Evolutionary conservation across 1,140 invertebrate species (phyloP).

Genomic region (Drosophila biarmipes): DNA sequence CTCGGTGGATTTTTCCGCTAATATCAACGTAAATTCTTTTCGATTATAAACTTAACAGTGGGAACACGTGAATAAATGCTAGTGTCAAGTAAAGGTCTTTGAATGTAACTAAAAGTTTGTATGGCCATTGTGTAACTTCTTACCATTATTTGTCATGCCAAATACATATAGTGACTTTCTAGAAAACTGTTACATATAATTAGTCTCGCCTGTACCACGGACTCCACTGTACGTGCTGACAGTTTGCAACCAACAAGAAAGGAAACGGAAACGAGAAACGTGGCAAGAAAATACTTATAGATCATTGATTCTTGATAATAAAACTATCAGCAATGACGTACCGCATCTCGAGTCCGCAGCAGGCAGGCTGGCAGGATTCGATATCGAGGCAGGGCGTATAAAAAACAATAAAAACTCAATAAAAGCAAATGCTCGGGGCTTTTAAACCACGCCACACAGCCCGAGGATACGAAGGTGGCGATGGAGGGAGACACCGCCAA

Average conservation of each 20-base stretch:
- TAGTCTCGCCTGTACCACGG: slow-evolving; percentile 17
- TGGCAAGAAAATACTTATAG: slow-evolving; percentile 67
- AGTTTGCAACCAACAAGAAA: slow-evolving; percentile 33
- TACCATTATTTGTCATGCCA: background rate
- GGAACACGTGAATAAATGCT: too few species aligned
- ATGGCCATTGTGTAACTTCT: too few species aligned
- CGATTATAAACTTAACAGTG: background rate
- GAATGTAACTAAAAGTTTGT: too few species aligned
- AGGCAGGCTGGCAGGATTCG: slow-evolving; percentile 22
- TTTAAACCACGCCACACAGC: slow-evolving; percentile 64
- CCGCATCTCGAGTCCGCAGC: slow-evolving; percentile 34
- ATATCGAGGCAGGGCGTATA: slow-evolving; percentile 55
- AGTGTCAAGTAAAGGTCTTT: too few species aligned
- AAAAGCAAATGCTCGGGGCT: slow-evolving; percentile 77
- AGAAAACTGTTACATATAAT: background rate
- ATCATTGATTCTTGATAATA: slow-evolving; percentile 80
- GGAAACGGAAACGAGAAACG: slow-evolving; percentile 44
- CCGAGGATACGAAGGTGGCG: slow-evolving; percentile 47
- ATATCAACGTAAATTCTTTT: background rate
- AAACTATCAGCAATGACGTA: slow-evolving; percentile 72
- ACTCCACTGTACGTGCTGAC: slow-evolving; percentile 46
- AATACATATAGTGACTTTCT: background rate
- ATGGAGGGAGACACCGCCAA: slow-evolving; percentile 56
- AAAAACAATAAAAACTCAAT: slow-evolving; percentile 83
- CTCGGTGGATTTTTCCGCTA: slow-evolving; percentile 4